Percentiles rank a stretch among this genome's conserved stretches.
Conservation (phyloP, 2,888 invertebrate species). For the Drosophila sordidula region DNA sequence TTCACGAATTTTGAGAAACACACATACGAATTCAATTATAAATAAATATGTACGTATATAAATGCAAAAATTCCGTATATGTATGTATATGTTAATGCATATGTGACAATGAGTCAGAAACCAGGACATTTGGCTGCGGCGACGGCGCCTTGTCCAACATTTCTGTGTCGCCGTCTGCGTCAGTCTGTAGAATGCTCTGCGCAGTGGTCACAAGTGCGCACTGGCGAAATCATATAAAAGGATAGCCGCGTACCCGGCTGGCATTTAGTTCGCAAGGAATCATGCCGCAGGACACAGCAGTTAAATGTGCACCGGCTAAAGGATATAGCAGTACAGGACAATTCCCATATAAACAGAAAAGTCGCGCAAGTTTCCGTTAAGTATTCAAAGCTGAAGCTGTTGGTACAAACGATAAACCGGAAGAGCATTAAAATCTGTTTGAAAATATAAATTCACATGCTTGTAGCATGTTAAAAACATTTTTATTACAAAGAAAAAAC, state of each 20-base stretch:
- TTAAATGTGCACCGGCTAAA: constrained; percentile 25
- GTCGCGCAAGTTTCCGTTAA: not conserved
- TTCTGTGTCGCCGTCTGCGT: constrained; percentile 52
- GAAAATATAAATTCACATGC: too few relatives aligned
- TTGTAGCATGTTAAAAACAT: too few relatives aligned
- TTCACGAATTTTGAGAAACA: too few relatives aligned
- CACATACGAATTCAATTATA: not conserved
- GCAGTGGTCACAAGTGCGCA: constrained; percentile 70
- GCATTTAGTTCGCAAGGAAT: constrained; percentile 77
- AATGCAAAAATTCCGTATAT: not conserved
- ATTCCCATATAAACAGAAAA: constrained; percentile 4
- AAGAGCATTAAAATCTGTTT: too few relatives aligned
- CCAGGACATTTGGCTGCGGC: constrained; percentile 82
- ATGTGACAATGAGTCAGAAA: constrained; percentile 71
- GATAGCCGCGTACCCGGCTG: constrained; percentile 55
- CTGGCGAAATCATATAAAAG: constrained; percentile 74
- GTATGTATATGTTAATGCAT: constrained; percentile 7
- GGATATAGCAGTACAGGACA: constrained; percentile 13
- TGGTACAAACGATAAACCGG: not conserved
- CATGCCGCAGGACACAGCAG: constrained; percentile 72
- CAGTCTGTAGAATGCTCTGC: constrained; percentile 67
- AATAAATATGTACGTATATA: not conserved
- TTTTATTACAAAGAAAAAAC: too few relatives aligned
- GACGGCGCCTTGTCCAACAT: constrained; percentile 79
- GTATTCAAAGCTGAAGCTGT: not conserved